Evolutionary conservation across 2,113 vertebrate genomes (phyloP).

Genomic region (Vimba vimba): DNA sequence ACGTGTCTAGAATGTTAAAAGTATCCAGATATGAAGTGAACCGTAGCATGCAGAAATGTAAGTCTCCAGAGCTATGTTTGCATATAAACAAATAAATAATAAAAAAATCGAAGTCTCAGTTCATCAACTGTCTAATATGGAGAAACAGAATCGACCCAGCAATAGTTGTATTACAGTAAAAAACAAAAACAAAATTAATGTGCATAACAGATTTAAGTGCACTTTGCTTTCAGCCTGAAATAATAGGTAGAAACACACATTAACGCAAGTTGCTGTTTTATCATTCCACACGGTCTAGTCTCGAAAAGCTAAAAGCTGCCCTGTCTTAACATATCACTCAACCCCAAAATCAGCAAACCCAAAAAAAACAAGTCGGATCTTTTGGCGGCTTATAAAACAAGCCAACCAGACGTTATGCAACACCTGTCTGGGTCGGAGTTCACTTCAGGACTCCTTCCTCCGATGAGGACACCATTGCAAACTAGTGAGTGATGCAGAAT

Average conservation of each 20-base stretch:
- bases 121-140: background rate
- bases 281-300: background rate
- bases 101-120: background rate
- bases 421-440: constrained; percentile 22
- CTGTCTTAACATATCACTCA: constrained; percentile 30
- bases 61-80: background rate
- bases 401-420: constrained; percentile 34
- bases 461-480: background rate
- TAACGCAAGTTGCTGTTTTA: background rate
- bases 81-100: background rate
- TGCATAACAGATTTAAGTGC: background rate
- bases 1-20: no score
- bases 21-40: no score
- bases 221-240: background rate
- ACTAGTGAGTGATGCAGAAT: background rate
- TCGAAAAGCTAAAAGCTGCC: constrained; percentile 13
- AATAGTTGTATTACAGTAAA: background rate
- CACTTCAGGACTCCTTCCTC: background rate
- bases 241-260: background rate
- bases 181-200: background rate
- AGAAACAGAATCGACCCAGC: background rate
- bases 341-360: background rate
- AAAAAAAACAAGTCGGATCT: background rate
- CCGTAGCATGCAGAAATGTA: background rate
- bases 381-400: background rate